A percentile compares a stretch with the other conserved stretches of the same genome.
Conservation (phyloP, 64 coral and sea anemone genomes). For the Porites lutea region DNA sequence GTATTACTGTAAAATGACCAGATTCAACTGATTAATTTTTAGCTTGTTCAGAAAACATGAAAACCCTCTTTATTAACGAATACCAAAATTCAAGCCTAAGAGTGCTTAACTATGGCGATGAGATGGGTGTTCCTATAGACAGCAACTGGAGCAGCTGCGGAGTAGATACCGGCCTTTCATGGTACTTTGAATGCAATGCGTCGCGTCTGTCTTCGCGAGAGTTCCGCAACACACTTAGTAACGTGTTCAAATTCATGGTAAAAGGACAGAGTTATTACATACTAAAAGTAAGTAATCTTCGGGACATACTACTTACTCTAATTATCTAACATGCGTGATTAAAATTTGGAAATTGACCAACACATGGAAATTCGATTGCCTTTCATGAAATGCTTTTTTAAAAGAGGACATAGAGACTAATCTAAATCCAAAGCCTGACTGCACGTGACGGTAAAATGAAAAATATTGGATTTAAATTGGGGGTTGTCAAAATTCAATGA, state of each 20-base stretch:
- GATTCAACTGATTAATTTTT: background rate
- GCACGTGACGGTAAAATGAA: no score
- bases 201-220: background rate
- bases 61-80: constrained; percentile 1
- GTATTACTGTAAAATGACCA: background rate
- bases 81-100: background rate
- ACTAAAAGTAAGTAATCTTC: background rate
- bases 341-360: no score
- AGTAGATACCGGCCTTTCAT: background rate
- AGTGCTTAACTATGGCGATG: constrained; percentile 3
- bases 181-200: constrained; percentile 27
- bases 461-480: no score
- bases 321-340: no score
- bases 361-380: no score
- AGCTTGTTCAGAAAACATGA: background rate
- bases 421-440: no score
- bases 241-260: background rate
- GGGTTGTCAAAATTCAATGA: no score
- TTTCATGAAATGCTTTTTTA: no score
- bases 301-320: no score
- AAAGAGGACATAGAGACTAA: no score
- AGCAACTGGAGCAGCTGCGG: background rate
- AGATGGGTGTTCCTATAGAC: background rate
- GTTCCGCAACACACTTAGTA: background rate
- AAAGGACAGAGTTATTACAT: background rate